Conservation (phyloP, 1,140 invertebrate genomes). For the Drosophila trapezifrons region DNA sequence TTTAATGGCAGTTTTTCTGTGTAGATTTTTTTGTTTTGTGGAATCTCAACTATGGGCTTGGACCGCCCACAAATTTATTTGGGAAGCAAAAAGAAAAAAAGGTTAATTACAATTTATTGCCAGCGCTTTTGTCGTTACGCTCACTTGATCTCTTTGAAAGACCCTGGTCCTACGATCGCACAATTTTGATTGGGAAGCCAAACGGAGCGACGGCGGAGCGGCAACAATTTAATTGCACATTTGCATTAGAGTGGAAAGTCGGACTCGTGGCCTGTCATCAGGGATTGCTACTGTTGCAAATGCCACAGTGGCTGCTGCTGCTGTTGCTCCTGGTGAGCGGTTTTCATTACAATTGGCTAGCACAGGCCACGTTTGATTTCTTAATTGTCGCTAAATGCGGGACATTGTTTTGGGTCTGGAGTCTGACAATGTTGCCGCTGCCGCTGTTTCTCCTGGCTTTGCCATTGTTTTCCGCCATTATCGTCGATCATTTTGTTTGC, state of each 20-base stretch:
- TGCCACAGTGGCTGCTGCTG: conserved; percentile 7
- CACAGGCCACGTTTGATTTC: conserved; percentile 76
- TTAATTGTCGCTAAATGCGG: conserved; percentile 83
- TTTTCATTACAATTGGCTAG: conserved; percentile 67
- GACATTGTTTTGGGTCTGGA: conserved; percentile 55
- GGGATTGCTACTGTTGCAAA: conserved; percentile 30
- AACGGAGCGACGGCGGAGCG: conserved; percentile 26
- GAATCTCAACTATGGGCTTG: conserved; percentile 6
- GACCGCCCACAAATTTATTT: conserved; percentile 56
- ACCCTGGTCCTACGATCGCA: conserved; percentile 67
- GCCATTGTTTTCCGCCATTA: conserved; percentile 56
- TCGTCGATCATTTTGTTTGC: conserved; percentile 76
- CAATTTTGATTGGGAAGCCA: conserved; percentile 67
- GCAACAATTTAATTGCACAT: conserved; percentile 82
- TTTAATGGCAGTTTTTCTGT: conserved; percentile 20
- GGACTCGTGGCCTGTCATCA: conserved; percentile 57
- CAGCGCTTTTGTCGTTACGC: conserved; percentile 61
- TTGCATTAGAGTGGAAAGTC: conserved; percentile 76
- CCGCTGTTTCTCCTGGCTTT: conserved; percentile 13
- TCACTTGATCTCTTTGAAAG: conserved; percentile 53
- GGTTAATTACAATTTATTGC: conserved; percentile 79
- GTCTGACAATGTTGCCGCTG: conserved; percentile 29
- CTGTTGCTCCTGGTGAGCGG: conserved; percentile 60
- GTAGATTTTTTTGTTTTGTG: conserved; percentile 8
- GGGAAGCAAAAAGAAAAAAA: conserved; percentile 51